Evolutionary conservation across 35 echinoderm and acorn worm genomes (phyloP).

Genomic region (Heliocidaris erythrogramma): DNA sequence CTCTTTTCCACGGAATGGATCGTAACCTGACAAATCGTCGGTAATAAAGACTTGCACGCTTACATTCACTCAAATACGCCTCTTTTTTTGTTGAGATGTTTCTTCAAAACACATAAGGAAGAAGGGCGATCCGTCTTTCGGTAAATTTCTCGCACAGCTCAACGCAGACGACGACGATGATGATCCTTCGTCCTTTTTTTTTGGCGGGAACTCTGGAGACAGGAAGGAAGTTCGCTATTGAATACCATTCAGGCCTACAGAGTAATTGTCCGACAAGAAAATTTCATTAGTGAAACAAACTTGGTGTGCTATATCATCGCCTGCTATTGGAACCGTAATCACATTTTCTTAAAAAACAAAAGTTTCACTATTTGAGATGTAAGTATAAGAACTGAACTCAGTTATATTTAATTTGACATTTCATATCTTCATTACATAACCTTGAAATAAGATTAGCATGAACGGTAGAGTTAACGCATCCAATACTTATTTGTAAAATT

Average conservation of each 20-base stretch:
- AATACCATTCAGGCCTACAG: constrained; percentile 2
- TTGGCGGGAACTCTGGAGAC: not conserved
- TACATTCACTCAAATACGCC: not conserved
- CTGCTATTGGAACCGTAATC: not conserved
- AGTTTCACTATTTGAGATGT: not conserved
- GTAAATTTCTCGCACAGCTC: not conserved
- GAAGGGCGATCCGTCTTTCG: not conserved
- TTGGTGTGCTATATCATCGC: not conserved
- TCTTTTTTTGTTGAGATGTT: not conserved
- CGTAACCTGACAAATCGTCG: not conserved
- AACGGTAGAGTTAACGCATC: no score
- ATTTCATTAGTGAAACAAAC: constrained; percentile 6
- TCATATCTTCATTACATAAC: not conserved
- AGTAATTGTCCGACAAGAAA: constrained; percentile 4
- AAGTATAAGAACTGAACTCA: not conserved
- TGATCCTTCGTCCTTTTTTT: constrained; percentile 9
- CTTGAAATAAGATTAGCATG: no score
- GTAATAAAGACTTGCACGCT: not conserved
- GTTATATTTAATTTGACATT: not conserved
- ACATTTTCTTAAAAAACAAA: not conserved
- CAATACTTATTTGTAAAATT: no score
- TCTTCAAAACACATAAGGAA: not conserved
- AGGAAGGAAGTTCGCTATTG: constrained; percentile 9
- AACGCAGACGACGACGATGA: not conserved
- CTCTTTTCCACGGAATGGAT: not conserved